Conservation (phyloP, 1,140 invertebrate genomes). For the Asbolus verrucosus region DNA sequence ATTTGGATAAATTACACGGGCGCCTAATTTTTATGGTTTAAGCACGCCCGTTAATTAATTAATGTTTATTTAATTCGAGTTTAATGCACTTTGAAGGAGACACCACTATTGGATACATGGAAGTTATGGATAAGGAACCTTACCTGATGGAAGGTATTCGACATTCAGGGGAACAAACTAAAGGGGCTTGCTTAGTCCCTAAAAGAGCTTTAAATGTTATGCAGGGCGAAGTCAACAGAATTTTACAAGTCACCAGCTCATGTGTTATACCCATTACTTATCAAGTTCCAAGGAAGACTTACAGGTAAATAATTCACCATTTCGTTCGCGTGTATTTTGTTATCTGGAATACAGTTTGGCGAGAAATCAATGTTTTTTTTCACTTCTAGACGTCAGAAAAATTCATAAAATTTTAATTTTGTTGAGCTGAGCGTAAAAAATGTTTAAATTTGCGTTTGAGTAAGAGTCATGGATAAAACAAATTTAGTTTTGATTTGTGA, state of each 20-base stretch:
- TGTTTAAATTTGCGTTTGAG: no score
- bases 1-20: conserved; percentile 15
- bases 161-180: conserved; percentile 88
- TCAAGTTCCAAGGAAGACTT: conserved; percentile 88
- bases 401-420: no score
- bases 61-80: conserved; percentile 1
- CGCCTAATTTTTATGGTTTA: conserved; percentile 10
- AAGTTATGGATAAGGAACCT: conserved; percentile 86
- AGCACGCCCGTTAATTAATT: neutral
- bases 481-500: neutral
- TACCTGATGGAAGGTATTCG: conserved; percentile 85
- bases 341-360: no score
- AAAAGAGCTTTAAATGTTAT: conserved; percentile 93
- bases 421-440: no score
- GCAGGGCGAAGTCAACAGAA: conserved; percentile 93
- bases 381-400: no score
- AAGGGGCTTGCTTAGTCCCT: conserved; percentile 90
- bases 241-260: conserved; percentile 86
- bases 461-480: neutral
- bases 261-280: conserved; percentile 93
- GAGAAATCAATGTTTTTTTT: neutral
- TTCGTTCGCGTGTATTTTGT: no score
- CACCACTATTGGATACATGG: conserved; percentile 88
- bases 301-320: conserved; percentile 59
- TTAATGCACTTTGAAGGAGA: conserved; percentile 68